Conservation (phyloP, 2,113 vertebrate species). For the Phalacrocorax pelagicus region DNA sequence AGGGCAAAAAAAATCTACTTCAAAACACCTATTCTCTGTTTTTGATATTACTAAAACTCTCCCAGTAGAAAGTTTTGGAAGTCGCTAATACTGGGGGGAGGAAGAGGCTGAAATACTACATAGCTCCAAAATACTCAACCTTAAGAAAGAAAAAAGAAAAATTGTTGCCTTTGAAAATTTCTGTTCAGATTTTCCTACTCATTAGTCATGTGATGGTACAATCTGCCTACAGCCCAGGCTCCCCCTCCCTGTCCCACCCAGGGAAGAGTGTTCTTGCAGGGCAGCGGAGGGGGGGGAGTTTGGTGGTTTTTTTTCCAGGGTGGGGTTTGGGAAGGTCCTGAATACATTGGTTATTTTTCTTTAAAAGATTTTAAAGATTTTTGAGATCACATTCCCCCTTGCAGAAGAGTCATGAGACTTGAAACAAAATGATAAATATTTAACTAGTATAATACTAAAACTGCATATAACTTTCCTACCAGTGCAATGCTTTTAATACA, state of each 20-base stretch:
- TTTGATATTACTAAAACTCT: neutral
- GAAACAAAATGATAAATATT: neutral
- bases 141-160: neutral
- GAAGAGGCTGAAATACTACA: neutral
- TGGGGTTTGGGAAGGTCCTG: neutral
- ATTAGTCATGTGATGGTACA: neutral
- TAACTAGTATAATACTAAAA: neutral
- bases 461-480: neutral
- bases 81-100: neutral
- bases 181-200: slow-evolving; percentile 29
- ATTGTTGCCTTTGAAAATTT: neutral
- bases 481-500: neutral
- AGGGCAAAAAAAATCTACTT: neutral
- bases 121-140: neutral
- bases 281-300: neutral
- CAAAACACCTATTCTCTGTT: neutral
- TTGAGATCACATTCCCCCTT: neutral
- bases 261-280: neutral
- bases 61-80: neutral
- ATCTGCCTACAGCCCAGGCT: neutral
- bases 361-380: neutral
- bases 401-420: neutral
- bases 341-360: neutral
- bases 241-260: neutral
- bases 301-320: neutral